Percentiles rank a stretch among this genome's conserved stretches.
These are phyloP conservation scores for Ceratina calcarata DNA, from an alignment of 1,140 invertebrate genomes.

Conservation along the genomic window DNA sequence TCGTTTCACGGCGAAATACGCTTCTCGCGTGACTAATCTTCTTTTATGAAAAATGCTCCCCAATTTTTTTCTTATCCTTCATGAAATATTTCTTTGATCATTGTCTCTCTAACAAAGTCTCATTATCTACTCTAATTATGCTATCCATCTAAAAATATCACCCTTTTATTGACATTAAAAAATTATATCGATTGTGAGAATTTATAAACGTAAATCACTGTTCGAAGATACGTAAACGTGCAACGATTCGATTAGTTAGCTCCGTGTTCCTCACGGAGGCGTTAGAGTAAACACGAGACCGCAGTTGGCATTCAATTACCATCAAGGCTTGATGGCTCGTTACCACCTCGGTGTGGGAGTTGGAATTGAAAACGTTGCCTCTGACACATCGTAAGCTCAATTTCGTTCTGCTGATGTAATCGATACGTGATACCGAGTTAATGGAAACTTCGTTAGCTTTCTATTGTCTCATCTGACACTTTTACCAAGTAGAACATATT, in stretches of 20 bases:
- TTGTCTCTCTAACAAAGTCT: too few species aligned
- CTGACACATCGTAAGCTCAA: background rate
- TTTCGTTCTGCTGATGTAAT: conserved; percentile 3
- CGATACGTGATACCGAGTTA: background rate
- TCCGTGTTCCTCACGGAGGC: conserved; percentile 6
- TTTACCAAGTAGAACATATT: background rate
- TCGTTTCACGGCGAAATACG: background rate
- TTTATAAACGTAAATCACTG: background rate
- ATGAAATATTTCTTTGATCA: too few species aligned
- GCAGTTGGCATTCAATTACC: conserved; percentile 33
- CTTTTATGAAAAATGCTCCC: too few species aligned
- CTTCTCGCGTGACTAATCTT: background rate
- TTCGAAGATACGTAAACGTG: background rate
- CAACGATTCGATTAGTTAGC: conserved; percentile 20
- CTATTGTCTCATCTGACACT: background rate
- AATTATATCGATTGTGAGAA: background rate
- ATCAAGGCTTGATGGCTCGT: conserved; percentile 14
- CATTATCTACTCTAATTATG: too few species aligned
- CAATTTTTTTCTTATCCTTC: background rate
- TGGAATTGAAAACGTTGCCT: background rate
- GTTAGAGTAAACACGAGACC: conserved; percentile 26
- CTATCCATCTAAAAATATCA: too few species aligned
- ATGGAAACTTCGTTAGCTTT: background rate
- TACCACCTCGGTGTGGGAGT: conserved; percentile 7
- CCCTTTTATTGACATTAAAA: too few species aligned